These are phyloP conservation scores for Zaprionus bogoriensis DNA, from an alignment of 2,888 invertebrate genomes.

Conservation along the genomic window DNA sequence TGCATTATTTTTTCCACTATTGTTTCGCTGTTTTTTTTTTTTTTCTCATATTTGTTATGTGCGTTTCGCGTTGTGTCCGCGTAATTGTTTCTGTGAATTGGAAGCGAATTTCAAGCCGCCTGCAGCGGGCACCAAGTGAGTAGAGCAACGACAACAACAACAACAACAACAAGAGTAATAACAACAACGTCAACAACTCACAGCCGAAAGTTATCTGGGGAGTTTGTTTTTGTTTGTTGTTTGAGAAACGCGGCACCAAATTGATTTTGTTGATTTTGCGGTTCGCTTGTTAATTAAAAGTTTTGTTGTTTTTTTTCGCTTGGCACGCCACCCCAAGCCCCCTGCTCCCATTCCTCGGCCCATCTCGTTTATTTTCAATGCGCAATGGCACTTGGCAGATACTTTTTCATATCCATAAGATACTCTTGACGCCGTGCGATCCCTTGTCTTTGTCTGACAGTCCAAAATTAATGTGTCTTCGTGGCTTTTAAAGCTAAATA, in stretches of 20 bases:
- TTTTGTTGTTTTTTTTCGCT: constrained; percentile 14
- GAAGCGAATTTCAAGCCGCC: constrained; percentile 3
- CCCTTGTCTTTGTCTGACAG: no score
- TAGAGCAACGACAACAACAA: constrained; percentile 10
- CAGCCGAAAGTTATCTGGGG: constrained; percentile 23
- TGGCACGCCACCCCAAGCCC: no score
- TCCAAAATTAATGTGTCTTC: no score
- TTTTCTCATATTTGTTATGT: constrained; percentile 1
- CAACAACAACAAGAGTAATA: constrained; percentile 7
- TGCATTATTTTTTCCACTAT: background rate
- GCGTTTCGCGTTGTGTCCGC: constrained; percentile 3
- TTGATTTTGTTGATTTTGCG: constrained; percentile 49
- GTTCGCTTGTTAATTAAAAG: constrained; percentile 47
- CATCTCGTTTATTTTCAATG: constrained; percentile 1
- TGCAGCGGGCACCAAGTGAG: constrained; percentile 28
- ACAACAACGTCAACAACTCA: background rate
- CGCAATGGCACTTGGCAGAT: constrained; percentile 2
- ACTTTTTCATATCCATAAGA: constrained; percentile 12
- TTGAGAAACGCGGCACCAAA: constrained; percentile 34
- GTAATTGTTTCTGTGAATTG: constrained; percentile 31
- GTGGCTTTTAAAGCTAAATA: no score
- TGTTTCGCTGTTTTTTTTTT: constrained; percentile 2
- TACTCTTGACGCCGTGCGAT: background rate
- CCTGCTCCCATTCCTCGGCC: background rate
- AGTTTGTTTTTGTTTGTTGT: constrained; percentile 20